Percentiles rank a stretch among this genome's conserved stretches.
These are phyloP conservation scores for Nipponacmea schrenckii DNA, from an alignment of 2,888 invertebrate genomes.

Conservation along the genomic window DNA sequence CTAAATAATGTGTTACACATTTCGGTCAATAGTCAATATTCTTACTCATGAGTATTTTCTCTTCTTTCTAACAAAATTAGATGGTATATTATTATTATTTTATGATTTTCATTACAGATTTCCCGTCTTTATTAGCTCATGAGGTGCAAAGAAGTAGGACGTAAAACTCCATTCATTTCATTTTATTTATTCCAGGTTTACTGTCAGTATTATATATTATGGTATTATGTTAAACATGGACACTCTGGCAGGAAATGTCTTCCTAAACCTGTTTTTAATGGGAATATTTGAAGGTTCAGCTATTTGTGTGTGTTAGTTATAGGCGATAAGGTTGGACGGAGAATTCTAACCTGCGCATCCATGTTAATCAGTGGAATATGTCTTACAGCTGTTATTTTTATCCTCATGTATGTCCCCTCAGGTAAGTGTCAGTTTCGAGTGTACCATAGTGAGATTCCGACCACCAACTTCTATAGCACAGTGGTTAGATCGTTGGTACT, in stretches of 20 bases:
- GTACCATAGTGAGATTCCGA: too few relatives aligned
- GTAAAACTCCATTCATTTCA: too few relatives aligned
- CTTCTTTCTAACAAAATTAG: too few relatives aligned
- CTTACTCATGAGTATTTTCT: too few relatives aligned
- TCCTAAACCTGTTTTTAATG: not conserved
- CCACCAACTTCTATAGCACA: too few relatives aligned
- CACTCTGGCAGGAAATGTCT: not conserved
- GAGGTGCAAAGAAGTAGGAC: too few relatives aligned
- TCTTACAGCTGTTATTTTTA: not conserved
- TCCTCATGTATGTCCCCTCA: not conserved
- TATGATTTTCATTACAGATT: too few relatives aligned
- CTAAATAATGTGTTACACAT: too few relatives aligned
- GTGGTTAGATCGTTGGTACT: too few relatives aligned
- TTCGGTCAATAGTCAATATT: too few relatives aligned
- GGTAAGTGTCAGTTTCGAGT: not conserved
- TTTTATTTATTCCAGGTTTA: not conserved
- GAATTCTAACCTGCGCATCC: not conserved
- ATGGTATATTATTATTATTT: too few relatives aligned
- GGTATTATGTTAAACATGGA: constrained; percentile 1
- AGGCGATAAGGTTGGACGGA: not conserved
- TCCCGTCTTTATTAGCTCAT: too few relatives aligned
- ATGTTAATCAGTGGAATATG: not conserved
- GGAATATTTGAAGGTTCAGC: not conserved
- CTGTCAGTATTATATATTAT: not conserved
- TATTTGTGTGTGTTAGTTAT: not conserved